phyloP scores from a whole-genome alignment of 2,113 vertebrate species.

The Brachypodius melanocephalos region DNA sequence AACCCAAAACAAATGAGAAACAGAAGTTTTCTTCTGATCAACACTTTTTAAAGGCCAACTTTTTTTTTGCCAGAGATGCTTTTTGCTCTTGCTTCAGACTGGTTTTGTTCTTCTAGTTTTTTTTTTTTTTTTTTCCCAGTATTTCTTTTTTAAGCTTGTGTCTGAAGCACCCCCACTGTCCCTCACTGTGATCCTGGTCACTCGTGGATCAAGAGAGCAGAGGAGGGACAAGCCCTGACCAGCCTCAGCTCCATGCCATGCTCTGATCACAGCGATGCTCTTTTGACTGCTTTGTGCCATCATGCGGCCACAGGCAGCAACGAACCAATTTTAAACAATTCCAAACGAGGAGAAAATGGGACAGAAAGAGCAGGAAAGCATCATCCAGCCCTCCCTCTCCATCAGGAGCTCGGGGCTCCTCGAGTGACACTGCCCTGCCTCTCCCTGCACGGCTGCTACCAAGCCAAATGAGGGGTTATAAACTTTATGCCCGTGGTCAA shows the following conservation, averaged over 20 bases:
- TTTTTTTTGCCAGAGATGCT: background rate
- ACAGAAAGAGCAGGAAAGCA: background rate
- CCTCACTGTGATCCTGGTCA: background rate
- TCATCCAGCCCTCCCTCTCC: background rate
- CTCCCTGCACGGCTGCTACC: background rate
- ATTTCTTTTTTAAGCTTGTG: background rate
- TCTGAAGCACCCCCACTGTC: background rate
- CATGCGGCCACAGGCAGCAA: constrained; percentile 65
- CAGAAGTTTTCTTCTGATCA: background rate
- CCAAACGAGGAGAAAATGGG: background rate
- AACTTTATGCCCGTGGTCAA: background rate
- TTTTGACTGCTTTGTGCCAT: constrained; percentile 69
- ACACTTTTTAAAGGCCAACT: background rate
- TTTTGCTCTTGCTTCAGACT: background rate
- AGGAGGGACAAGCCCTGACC: background rate
- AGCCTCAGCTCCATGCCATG: background rate
- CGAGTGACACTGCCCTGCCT: background rate
- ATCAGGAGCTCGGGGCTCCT: background rate
- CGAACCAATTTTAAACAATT: background rate
- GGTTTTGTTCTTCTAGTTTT: background rate
- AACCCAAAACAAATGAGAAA: background rate
- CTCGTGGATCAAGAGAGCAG: background rate
- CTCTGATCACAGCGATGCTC: background rate
- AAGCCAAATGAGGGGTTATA: background rate
- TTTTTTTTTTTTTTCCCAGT: rapidly evolving